Evolutionary conservation across 2,888 invertebrate species (phyloP), one percentile per base, ranked within the genome.

Genomic region (Drosophila peninsularis): DNA sequence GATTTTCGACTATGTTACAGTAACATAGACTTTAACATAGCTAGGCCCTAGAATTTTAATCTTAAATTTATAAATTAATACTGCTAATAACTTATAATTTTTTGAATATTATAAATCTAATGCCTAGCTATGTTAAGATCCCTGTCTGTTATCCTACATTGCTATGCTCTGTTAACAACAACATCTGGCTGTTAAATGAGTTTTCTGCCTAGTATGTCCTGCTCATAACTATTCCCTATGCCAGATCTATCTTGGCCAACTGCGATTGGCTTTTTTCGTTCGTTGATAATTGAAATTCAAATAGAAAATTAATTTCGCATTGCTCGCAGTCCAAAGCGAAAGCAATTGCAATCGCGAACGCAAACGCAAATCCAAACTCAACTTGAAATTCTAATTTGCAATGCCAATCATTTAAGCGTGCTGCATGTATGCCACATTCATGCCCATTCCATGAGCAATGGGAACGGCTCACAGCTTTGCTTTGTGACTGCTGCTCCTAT

Each of bases 381-480:
- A 10, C 55, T 39, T 17, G 44, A 49, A 61, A 63, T 57, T 61
- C 42, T 32, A 57, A 62, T 62, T 82, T 64, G 74, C 64, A 69
- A 62, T 56, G 71, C 57, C 58, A 70, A 74, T 77, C 66, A 69
- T 63, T 64, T 54, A 27, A 45, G 47, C 39, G 42, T 56, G 53
- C 24, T 50, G 34, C 32, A 32, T 50, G 53, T 44, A 32, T 19
- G 27, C 45, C 36, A 11, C 30, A 56, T 69, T 58, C 34, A 30
- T 32, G 45, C 41, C 42, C 42, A 45, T 37, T 21, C 10, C 9
- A 21, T 34, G 19, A 45, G 44, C 36, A 27, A 10, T 27, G 27
- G 42, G 42, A 42, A 9, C 36, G 54, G 47, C 11, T 13, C 24
- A 10, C 17, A 24, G 32, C 30, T 39, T n/a, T 9, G 37, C 39